Evolutionary conservation across 1,140 invertebrate species (phyloP).

Genomic region (Nephotettix cincticeps): DNA sequence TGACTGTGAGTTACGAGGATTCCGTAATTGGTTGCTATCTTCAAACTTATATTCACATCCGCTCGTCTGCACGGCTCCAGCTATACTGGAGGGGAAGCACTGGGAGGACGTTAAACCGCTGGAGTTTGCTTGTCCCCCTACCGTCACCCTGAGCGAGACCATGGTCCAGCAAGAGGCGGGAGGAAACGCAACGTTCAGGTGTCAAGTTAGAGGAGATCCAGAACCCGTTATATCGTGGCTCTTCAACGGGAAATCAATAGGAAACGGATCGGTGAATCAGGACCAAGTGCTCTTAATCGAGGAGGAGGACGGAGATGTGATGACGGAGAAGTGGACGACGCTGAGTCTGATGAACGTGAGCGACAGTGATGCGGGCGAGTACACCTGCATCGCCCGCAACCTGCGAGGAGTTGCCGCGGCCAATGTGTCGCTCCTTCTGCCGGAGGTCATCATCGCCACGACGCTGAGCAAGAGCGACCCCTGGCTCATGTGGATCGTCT

Average conservation of each 20-base stretch:
- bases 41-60: constrained; percentile 67
- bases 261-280: constrained; percentile 47
- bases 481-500: constrained; percentile 56
- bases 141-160: constrained; percentile 59
- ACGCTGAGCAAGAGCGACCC: constrained; percentile 61
- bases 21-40: constrained; percentile 75
- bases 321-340: constrained; percentile 64
- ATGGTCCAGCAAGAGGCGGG: constrained; percentile 68
- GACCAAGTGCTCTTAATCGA: constrained; percentile 48
- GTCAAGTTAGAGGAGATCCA: constrained; percentile 77
- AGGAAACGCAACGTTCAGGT: constrained; percentile 75
- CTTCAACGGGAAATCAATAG: constrained; percentile 57
- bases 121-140: constrained; percentile 74
- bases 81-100: constrained; percentile 54
- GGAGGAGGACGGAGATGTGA: constrained; percentile 41
- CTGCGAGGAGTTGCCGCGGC: constrained; percentile 65
- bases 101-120: constrained; percentile 65
- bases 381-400: constrained; percentile 76
- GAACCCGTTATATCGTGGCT: constrained; percentile 82
- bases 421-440: constrained; percentile 69
- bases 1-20: constrained; percentile 79
- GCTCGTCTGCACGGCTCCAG: constrained; percentile 61
- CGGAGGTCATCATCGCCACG: constrained; percentile 63
- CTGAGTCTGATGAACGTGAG: constrained; percentile 71
- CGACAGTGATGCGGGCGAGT: constrained; percentile 75